Percentiles rank a stretch among this genome's conserved stretches.
Evolutionary conservation across 2,888 invertebrate species (phyloP).

Genomic region (Coleophora deauratella): DNA sequence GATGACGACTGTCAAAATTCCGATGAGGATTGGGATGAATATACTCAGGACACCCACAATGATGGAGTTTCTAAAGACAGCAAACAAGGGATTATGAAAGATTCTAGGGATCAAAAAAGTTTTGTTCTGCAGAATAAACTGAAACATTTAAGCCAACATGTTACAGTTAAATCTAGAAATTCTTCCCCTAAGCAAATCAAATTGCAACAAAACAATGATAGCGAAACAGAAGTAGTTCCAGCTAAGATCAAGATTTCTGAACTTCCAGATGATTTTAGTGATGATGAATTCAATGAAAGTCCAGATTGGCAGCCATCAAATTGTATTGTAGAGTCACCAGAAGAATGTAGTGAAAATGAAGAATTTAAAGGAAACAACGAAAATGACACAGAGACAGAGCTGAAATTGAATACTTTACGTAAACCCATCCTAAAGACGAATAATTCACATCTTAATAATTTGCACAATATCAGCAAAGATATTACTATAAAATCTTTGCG

Average conservation of each 20-base stretch:
- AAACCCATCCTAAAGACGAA: conserved; percentile 20
- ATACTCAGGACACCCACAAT: no score
- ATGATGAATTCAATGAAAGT: conserved; percentile 22
- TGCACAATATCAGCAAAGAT: conserved; percentile 42
- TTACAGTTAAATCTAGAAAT: conserved; percentile 49
- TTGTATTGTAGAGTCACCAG: conserved; percentile 39
- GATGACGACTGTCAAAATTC: neutral
- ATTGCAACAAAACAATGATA: conserved; percentile 14
- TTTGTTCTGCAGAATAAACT: conserved; percentile 36
- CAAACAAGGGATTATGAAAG: no score
- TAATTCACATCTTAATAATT: conserved; percentile 25
- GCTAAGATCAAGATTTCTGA: conserved; percentile 20
- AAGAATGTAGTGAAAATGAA: conserved; percentile 37
- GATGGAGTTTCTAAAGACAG: no score
- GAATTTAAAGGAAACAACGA: conserved; percentile 23
- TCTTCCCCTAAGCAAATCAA: conserved; percentile 29
- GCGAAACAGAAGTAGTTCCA: conserved; percentile 17
- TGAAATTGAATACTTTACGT: conserved; percentile 26
- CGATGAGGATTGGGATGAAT: no score
- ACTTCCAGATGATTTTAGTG: conserved; percentile 19
- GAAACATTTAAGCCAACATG: conserved; percentile 47
- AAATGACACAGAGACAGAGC: conserved; percentile 33
- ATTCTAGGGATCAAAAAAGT: conserved; percentile 18
- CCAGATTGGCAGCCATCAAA: conserved; percentile 14
- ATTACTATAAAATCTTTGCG: conserved; percentile 22